Evolutionary conservation across 2,888 invertebrate genomes (phyloP).

Genomic region (Papilio elwesi): DNA sequence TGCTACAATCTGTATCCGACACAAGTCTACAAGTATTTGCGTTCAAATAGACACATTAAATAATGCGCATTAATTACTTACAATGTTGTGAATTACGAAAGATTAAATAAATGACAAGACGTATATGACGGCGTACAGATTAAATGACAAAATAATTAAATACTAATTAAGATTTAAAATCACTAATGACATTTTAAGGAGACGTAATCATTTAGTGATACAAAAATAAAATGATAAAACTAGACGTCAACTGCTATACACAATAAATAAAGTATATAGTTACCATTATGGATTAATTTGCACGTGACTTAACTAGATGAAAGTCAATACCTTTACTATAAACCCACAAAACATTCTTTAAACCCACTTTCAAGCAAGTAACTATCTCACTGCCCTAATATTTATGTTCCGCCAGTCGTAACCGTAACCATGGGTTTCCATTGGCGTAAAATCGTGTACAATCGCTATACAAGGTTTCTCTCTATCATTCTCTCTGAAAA

Average conservation of each 20-base stretch:
- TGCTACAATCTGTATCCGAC: background rate
- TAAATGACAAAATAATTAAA: background rate
- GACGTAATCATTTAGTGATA: background rate
- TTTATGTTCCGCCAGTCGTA: no score
- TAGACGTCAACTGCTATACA: constrained; percentile 6
- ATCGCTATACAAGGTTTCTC: no score
- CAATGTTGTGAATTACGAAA: background rate
- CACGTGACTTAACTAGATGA: background rate
- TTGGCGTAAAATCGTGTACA: no score
- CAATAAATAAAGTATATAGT: background rate
- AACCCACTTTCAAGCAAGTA: no score
- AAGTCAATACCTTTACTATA: background rate
- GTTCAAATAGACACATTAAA: background rate
- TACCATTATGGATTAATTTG: background rate
- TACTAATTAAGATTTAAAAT: background rate
- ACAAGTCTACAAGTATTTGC: background rate
- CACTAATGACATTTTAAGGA: background rate
- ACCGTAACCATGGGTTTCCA: no score
- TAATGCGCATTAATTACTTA: background rate
- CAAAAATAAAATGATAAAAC: background rate
- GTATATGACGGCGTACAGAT: background rate
- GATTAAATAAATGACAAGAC: no score
- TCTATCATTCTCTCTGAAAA: no score
- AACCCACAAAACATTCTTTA: no score
- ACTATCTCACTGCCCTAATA: no score